These are phyloP conservation scores for Somateria mollissima DNA, from an alignment of 2,797 vertebrate genomes.

Conservation along the genomic window DNA sequence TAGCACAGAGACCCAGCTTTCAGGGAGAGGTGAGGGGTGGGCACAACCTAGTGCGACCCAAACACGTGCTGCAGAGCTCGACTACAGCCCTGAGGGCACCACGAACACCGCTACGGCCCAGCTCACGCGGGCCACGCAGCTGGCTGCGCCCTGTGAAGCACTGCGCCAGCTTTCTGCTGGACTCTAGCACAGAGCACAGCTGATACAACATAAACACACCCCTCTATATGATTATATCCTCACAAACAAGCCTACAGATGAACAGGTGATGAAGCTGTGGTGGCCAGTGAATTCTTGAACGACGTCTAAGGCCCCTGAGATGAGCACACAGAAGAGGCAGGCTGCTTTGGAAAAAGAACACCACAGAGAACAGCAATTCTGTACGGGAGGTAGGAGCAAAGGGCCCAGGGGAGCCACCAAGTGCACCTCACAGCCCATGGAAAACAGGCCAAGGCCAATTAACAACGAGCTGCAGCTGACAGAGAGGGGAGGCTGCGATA, in stretches of 20 bases:
- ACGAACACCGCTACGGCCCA: neutral
- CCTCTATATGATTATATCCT: accelerated
- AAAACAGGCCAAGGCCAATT: neutral
- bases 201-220: neutral
- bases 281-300: accelerated
- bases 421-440: neutral
- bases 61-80: accelerated
- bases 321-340: accelerated
- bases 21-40: neutral
- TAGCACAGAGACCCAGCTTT: neutral
- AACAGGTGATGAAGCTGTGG: neutral
- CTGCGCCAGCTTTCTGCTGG: neutral
- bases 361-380: neutral
- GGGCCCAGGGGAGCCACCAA: neutral
- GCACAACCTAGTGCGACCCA: accelerated
- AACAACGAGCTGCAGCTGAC: conserved; percentile 30
- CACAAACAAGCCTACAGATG: neutral
- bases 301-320: neutral
- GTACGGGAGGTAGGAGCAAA: neutral
- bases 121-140: accelerated
- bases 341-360: neutral
- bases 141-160: neutral
- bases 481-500: conserved; percentile 27
- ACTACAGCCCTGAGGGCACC: neutral
- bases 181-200: neutral